These are phyloP conservation scores for Graptemys geographica DNA, from an alignment of 2,797 vertebrate genomes.

Conservation along the genomic window DNA sequence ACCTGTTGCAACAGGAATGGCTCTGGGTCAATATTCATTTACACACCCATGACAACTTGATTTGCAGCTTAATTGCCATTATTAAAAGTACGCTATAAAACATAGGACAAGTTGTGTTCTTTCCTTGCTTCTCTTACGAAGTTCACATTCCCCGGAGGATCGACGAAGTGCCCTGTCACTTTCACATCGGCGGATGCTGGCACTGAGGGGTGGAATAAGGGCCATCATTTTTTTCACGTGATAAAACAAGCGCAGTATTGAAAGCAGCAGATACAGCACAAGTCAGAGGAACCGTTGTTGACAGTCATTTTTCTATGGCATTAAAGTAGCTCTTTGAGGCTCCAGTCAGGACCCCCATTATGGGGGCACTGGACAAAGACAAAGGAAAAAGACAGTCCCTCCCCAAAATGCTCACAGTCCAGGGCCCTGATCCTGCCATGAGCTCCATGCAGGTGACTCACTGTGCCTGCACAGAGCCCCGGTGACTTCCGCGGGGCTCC, in stretches of 20 bases:
- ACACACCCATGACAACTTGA: conserved; percentile 15
- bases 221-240: neutral
- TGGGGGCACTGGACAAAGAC: neutral
- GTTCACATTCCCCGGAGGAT: neutral
- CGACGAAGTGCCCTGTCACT: neutral
- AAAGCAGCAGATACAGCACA: neutral
- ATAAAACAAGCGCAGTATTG: neutral
- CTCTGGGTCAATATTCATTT: conserved; percentile 30
- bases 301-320: fast-evolving
- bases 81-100: neutral
- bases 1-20: conserved; percentile 58
- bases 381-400: neutral
- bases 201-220: neutral
- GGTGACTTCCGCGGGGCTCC: neutral
- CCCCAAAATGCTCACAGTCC: neutral
- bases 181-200: neutral
- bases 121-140: neutral
- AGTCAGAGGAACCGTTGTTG: fast-evolving
- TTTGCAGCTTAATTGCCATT: neutral
- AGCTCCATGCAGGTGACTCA: neutral
- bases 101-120: fast-evolving
- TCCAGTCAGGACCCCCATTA: neutral
- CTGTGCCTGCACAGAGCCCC: too few relatives aligned
- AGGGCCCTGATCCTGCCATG: neutral
- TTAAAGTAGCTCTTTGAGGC: neutral